Base-by-base conservation (phyloP, 2,797 vertebrate genomes). In the Paedocypris micromegethes region DNA sequence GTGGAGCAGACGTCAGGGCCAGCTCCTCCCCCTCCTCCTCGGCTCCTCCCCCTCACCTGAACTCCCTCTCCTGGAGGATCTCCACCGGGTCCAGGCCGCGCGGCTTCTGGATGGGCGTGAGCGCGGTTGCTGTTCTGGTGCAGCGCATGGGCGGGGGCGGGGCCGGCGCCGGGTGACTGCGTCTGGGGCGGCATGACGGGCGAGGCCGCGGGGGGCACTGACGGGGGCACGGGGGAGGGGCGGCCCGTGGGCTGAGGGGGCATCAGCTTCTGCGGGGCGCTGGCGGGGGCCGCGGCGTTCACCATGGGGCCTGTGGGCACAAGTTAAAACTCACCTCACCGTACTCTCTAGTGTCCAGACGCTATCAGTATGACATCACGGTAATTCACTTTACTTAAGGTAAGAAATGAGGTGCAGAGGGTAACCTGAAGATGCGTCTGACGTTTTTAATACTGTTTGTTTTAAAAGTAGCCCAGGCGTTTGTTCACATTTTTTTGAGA, bases 51-150 rank as follows among this genome's bases (percentile, higher is more conserved):
- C 38, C 76, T 72, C 54, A 96, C 95, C 95, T 91, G 86, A 94
- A 97, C 70, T 98, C 96, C 0, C 96, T 86, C 78, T 98, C 95
- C 86, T 98, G 96, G 59, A 98, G 89, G 83, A 98, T 93, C 80
- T 98, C 96, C n/a, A 96, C 94, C 0, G 95, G 96, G 81, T 98
- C 96, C 46, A 97, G 90, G 43, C 95, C 96, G 0, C 94, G 86
- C 0, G 96, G 96, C 66, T 98, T 98, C 82, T 98, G 96, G 77
- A 98, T 94, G n/a, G 96, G 95, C 0, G 94, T 96, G 69, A 97
- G n/a, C 1, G 23, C 23, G 23, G 23, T 23, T 23, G n/a, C 86
- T 96, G 93, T 98, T 98, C 85, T 92, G 91, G 70, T 96, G 95
- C 6, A 94, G 88, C 57, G 95, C 93, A 95, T 90, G 5, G 94